Base-by-base conservation (phyloP, 2,797 vertebrate genomes). In the Ataeniobius toweri region DNA sequence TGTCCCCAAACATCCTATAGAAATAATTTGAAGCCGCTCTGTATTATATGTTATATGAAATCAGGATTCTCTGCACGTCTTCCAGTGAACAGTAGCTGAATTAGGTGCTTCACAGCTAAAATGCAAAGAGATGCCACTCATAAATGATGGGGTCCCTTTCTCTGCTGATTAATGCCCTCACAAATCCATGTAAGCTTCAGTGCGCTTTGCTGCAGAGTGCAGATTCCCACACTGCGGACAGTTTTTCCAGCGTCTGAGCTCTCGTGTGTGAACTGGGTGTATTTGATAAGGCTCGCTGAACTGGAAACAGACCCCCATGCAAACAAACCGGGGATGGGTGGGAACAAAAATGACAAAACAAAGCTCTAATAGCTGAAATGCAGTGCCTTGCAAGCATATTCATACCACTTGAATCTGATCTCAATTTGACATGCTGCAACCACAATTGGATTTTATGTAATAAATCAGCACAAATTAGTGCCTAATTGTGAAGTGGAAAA, bases 321-420 rank as follows among this genome's bases (percentile, higher is more conserved):
- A 85, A 88, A 91, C 82, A 89, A 83, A 51, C 13, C 61, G 71
- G 61, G 82, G 71, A 88, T 82, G 82, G 78, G 81, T 79, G 82
- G 77, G 72, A 84, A 76, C 75, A 51, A 55, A 81, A 81, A 76
- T 68, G 75, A 61, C 75, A 67, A 24, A n/a, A 58, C 0, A 63
- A 69, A 68, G 5, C 12, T 69, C 41, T 39, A 69, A 41, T 12
- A 48, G 41, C 67, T 26, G 24, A 69, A 69, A 16, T 1, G 2
- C 41, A 46, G 41, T 59, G 2, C 24, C 56, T 58, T 26, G 26
- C 24, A n/a, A 41, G 2, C 22, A 1, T 44, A 41, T 67, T 41
- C 8, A 67, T 41, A 68, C 24, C 24, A n/a, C 41, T 46, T 26
- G 3, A 22, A 44, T 69, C 67, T n/a, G 24, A 68, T 68, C 22